phyloP scores from a whole-genome alignment of 1,140 invertebrate species.

The Ceratina calcarata region DNA sequence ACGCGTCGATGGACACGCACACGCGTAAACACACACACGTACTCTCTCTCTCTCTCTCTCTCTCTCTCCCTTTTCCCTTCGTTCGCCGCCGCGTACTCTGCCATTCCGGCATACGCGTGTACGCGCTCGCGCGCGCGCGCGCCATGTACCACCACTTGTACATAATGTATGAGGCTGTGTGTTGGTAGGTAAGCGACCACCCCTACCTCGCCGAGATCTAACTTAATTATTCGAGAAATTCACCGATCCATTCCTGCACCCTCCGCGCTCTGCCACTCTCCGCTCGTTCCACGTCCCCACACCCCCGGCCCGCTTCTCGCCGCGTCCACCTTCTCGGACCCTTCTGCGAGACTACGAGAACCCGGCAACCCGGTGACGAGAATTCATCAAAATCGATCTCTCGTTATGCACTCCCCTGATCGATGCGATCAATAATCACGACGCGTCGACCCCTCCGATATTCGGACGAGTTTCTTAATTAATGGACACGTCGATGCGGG shows the following conservation, averaged over 20 bases:
- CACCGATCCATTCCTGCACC: conserved; percentile 79
- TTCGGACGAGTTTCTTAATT: too few species aligned
- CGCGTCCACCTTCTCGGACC: conserved; percentile 24
- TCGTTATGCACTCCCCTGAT: not conserved
- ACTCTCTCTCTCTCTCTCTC: too few species aligned
- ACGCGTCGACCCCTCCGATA: too few species aligned
- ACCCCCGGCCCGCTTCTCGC: not conserved
- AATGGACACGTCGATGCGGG: too few species aligned
- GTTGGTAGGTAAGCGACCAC: conserved; percentile 79
- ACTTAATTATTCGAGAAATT: conserved; percentile 81
- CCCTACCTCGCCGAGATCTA: conserved; percentile 77
- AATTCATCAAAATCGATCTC: conserved; percentile 52
- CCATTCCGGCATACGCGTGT: conserved; percentile 41
- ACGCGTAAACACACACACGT: not conserved
- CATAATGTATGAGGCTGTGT: conserved; percentile 79
- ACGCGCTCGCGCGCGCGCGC: too few species aligned
- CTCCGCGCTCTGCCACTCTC: conserved; percentile 55
- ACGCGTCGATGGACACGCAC: conserved; percentile 24
- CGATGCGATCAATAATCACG: too few species aligned
- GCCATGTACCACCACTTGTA: conserved; percentile 66
- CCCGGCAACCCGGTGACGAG: not conserved
- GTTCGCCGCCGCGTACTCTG: not conserved
- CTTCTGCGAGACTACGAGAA: conserved; percentile 9
- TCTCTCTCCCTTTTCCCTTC: not conserved
- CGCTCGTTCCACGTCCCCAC: conserved; percentile 47